These are phyloP conservation scores for Chaenodraco wilsoni DNA, from an alignment of 2,797 vertebrate species.

Conservation along the genomic window DNA sequence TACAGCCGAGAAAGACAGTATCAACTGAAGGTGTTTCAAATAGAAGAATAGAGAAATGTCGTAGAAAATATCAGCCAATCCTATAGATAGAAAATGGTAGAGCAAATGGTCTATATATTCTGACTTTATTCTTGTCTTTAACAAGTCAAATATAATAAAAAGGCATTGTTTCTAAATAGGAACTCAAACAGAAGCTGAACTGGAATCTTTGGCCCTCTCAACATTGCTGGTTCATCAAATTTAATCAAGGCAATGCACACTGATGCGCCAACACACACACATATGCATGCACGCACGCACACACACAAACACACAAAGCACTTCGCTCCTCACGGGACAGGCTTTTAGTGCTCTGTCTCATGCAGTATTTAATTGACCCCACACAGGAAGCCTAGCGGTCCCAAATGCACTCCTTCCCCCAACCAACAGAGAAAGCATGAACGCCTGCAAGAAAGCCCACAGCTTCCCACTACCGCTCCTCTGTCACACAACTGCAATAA, in stretches of 20 bases:
- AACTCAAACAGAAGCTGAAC: conserved; percentile 47
- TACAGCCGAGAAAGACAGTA: not conserved
- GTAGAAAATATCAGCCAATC: conserved; percentile 22
- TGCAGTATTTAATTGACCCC: conserved; percentile 90
- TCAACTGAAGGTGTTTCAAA: conserved; percentile 10
- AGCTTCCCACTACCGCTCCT: conserved; percentile 61
- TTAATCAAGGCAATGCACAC: conserved; percentile 82
- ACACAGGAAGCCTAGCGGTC: conserved; percentile 86
- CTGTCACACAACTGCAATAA: conserved; percentile 64
- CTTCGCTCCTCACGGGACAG: conserved; percentile 81
- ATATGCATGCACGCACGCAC: conserved; percentile 56
- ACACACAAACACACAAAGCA: conserved; percentile 79
- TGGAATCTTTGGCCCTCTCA: conserved; percentile 65
- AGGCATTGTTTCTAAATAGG: conserved; percentile 26
- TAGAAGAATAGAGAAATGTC: conserved; percentile 13
- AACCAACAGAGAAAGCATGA: conserved; percentile 70
- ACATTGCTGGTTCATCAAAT: conserved; percentile 84
- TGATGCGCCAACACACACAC: conserved; percentile 70
- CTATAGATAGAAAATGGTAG: conserved; percentile 8
- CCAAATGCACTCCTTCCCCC: conserved; percentile 82
- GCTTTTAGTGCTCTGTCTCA: conserved; percentile 90
- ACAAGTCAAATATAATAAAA: not conserved
- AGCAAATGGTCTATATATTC: not conserved
- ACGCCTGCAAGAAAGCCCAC: conserved; percentile 69
- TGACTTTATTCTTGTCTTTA: conserved; percentile 11